Conservation (phyloP, 2,888 invertebrate species). For the Seladonia tumulorum region DNA sequence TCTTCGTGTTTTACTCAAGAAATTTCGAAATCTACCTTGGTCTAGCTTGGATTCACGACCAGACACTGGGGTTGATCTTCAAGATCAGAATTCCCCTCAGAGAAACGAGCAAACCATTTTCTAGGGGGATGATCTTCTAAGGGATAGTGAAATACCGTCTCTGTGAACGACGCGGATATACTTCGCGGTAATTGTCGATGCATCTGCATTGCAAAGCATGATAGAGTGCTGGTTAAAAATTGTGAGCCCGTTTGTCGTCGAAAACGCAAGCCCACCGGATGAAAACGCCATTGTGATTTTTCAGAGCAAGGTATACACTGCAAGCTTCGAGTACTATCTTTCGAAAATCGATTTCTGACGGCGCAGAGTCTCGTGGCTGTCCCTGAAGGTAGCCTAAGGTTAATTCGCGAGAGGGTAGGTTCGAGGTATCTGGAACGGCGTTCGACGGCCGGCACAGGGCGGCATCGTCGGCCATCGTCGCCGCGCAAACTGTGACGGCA, state of each 20-base stretch:
- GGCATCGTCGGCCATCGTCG: slow-evolving; percentile 48
- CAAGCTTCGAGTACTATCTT: background rate
- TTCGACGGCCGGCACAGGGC: background rate
- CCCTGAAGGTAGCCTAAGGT: background rate
- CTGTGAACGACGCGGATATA: background rate
- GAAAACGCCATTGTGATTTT: background rate
- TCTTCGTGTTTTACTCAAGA: too few species aligned
- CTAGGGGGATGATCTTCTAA: background rate
- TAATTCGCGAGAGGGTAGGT: slow-evolving; percentile 6
- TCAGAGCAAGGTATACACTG: background rate
- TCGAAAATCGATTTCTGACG: background rate
- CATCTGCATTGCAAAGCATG: background rate
- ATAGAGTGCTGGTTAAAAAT: background rate
- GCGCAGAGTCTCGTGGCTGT: background rate
- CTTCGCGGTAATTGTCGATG: background rate
- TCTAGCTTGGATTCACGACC: background rate
- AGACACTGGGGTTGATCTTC: background rate
- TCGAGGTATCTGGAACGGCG: slow-evolving; percentile 34
- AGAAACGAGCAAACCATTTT: background rate
- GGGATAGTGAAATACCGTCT: background rate
- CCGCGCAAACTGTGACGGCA: slow-evolving; percentile 63
- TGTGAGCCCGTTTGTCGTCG: background rate
- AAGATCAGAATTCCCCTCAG: background rate
- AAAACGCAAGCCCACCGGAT: background rate
- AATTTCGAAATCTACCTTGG: too few species aligned